phyloP scores from a whole-genome alignment of 2,797 vertebrate genomes.

The Morus bassanus region DNA sequence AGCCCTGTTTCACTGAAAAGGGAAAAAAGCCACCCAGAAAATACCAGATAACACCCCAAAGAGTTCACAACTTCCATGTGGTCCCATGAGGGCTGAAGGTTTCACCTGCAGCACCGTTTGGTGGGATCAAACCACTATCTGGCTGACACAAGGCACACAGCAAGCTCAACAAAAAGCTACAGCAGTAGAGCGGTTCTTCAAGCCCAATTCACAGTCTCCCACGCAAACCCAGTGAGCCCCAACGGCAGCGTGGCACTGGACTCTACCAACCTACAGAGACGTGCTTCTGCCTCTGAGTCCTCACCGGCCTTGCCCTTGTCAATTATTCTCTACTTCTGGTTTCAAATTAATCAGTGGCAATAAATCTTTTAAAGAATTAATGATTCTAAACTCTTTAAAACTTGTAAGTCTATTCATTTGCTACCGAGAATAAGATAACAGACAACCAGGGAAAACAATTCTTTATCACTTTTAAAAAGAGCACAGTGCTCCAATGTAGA shows the following conservation, averaged over 20 bases:
- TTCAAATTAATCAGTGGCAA: slow-evolving; percentile 5
- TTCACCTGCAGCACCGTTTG: background rate
- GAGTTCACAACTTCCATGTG: rapidly evolving
- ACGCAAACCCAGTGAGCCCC: background rate
- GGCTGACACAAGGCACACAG: background rate
- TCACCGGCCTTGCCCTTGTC: background rate
- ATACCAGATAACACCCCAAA: background rate
- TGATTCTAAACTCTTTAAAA: background rate
- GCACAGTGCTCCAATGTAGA: background rate
- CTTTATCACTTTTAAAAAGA: background rate
- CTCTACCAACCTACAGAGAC: background rate
- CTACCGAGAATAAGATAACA: background rate
- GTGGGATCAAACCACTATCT: background rate
- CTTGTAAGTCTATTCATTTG: background rate
- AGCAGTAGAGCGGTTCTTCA: background rate
- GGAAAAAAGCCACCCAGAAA: background rate
- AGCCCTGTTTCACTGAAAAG: background rate
- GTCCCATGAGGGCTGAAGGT: background rate
- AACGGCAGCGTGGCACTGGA: background rate
- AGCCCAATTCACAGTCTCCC: background rate
- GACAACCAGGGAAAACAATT: background rate
- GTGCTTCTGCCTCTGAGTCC: background rate
- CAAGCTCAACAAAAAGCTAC: background rate
- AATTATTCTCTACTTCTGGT: background rate
- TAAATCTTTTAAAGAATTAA: background rate